Evolutionary conservation across 2,888 invertebrate species (phyloP).

Genomic region (Pyrgus malvae): DNA sequence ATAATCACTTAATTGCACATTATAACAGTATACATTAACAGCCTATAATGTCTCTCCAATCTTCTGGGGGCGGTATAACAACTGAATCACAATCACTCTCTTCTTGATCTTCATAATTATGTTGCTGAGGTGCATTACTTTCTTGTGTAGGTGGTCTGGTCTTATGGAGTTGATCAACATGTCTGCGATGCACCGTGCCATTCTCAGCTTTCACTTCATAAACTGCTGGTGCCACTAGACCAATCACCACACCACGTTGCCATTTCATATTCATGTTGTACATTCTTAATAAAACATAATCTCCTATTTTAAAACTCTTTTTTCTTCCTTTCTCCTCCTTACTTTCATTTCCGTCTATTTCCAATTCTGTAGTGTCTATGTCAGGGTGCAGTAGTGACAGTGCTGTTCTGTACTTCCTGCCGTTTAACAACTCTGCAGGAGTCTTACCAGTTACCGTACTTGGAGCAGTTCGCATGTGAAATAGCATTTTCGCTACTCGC

Average conservation of each 20-base stretch:
- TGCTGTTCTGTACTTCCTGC: slow-evolving; percentile 25
- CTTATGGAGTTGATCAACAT: slow-evolving; percentile 9
- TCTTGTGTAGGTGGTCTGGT: neutral
- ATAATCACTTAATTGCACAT: neutral
- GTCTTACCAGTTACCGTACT: slow-evolving; percentile 28
- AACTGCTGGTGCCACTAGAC: slow-evolving; percentile 3
- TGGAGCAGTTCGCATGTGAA: slow-evolving; percentile 25
- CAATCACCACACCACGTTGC: slow-evolving; percentile 3
- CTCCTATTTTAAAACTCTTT: slow-evolving; percentile 11
- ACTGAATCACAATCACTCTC: neutral
- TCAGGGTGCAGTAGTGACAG: slow-evolving; percentile 17
- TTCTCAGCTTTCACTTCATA: slow-evolving; percentile 5
- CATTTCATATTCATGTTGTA: slow-evolving; percentile 9
- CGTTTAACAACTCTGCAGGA: slow-evolving; percentile 31
- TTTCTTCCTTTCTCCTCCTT: neutral
- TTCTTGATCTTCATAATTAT: slow-evolving; percentile 1
- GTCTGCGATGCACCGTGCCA: slow-evolving; percentile 1
- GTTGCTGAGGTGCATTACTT: neutral
- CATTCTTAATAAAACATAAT: slow-evolving; percentile 11
- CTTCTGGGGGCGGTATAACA: slow-evolving; percentile 5
- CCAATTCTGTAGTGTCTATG: slow-evolving; percentile 3
- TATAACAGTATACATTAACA: neutral
- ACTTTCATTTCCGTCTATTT: neutral
- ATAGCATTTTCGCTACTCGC: slow-evolving; percentile 28
- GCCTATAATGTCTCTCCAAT: slow-evolving; percentile 2